Evolutionary conservation across 35 echinoderm and acorn worm genomes (phyloP), one percentile per base, ranked within the genome.

Genomic region (Amphiura filiformis): DNA sequence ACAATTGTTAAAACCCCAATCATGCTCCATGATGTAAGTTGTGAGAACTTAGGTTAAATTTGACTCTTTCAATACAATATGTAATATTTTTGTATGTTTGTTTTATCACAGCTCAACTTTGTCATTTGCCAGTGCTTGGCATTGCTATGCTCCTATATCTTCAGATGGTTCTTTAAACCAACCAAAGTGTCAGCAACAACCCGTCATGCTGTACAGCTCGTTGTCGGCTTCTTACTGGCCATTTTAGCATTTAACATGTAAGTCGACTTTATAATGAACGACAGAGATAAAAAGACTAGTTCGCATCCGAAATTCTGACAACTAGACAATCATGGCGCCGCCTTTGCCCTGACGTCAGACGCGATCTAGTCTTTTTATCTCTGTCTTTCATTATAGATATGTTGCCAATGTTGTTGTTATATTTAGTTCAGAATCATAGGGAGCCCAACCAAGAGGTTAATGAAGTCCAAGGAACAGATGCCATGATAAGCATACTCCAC

Each of bases 81-180:
- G 7, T 52, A 20, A 65, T 70, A 0, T 35, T 1, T 70, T 42
- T 87, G 22, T 18, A 32, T n/a, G 40, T 0, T 83, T 92, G 23
- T 39, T 88, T 37, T 76, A 26, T 86, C 86, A 37, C 88, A 94
- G 92, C 82, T 86, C 37, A 79, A 79, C 35, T 94, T 89, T 85
- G 87, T 94, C 17, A 76, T 81, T n/a, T 85, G 83, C 84, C 92
- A 94, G 79, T 81, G 65, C 33, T 39, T 83, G 31, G 83, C 92
- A 9, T 56, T 86, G 20, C 38, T 90, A 38, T 94, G 85, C 35
- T 90, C 92, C 37, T 78, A 87, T 32, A n/a, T 94, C 20, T 86
- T 94, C 23, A 65, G 92, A 47, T 56, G 76, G 32, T 90, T 39
- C 39, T 28, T 86, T 35, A 90, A 90, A 52, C 92, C 87, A 86